A percentile compares a stretch with the other conserved stretches of the same genome.
Evolutionary conservation across 2,888 invertebrate genomes (phyloP).

Genomic region (Eupithecia exiguata): DNA sequence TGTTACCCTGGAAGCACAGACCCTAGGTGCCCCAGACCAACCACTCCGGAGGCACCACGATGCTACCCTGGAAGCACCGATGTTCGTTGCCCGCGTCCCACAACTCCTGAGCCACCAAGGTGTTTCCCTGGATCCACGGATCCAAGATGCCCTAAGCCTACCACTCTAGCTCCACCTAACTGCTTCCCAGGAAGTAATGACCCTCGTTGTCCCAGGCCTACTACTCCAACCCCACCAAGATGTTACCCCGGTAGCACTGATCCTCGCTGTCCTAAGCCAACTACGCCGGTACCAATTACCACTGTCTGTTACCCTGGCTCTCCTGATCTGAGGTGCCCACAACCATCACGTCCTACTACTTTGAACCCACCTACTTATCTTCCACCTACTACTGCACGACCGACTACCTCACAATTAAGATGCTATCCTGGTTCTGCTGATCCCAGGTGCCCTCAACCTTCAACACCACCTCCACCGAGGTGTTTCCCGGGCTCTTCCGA

Average conservation of each 20-base stretch:
- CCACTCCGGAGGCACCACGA: conserved; percentile 44
- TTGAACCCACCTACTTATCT: conserved; percentile 46
- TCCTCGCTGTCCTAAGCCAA: conserved; percentile 48
- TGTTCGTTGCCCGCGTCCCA: conserved; percentile 48
- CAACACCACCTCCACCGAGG: conserved; percentile 45
- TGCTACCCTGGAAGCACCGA: conserved; percentile 61
- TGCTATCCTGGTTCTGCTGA: conserved; percentile 46
- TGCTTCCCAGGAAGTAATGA: conserved; percentile 43
- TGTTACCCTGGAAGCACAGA: conserved; percentile 38
- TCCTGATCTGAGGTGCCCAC: conserved; percentile 60
- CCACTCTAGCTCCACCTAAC: conserved; percentile 30
- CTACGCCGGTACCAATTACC: conserved; percentile 45
- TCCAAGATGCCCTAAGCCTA: conserved; percentile 33
- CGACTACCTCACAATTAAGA: conserved; percentile 35
- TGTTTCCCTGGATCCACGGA: conserved; percentile 47
- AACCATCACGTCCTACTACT: conserved; percentile 46
- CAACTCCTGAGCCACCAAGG: conserved; percentile 38
- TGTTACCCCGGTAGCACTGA: conserved; percentile 44
- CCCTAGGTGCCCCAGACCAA: conserved; percentile 30
- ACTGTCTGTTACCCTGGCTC: conserved; percentile 53
- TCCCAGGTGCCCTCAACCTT: conserved; percentile 49
- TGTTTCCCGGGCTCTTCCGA: conserved; percentile 37
- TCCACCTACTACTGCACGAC: conserved; percentile 30
- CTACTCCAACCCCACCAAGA: conserved; percentile 38
- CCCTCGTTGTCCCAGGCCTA: conserved; percentile 50